These are phyloP conservation scores for Apamea crenata DNA, from an alignment of 2,888 invertebrate genomes.

Conservation along the genomic window DNA sequence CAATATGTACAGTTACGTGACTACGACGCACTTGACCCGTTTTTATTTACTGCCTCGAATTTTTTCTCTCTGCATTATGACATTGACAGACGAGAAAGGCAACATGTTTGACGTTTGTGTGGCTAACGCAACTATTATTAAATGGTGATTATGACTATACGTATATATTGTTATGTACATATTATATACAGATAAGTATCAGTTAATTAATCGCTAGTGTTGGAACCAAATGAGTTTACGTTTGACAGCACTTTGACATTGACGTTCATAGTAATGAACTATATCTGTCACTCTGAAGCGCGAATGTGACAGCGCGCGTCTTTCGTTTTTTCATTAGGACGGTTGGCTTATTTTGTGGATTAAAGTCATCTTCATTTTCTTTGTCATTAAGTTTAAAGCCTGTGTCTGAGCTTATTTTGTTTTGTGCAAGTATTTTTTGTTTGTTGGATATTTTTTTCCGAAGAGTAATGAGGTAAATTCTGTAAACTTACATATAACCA, in stretches of 20 bases:
- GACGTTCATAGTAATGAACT: slow-evolving; percentile 24
- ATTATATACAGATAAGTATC: not conserved
- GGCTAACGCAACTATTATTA: slow-evolving; percentile 7
- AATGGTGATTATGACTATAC: not conserved
- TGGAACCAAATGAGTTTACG: slow-evolving; percentile 9
- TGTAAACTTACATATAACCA: too few relatives aligned
- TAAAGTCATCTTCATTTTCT: slow-evolving; percentile 1
- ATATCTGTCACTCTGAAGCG: slow-evolving; percentile 17
- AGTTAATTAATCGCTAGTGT: slow-evolving; percentile 7
- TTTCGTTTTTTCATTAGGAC: slow-evolving; percentile 17
- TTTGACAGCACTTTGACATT: slow-evolving; percentile 44
- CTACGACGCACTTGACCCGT: slow-evolving; percentile 10
- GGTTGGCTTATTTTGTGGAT: not conserved
- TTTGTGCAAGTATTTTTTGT: not conserved
- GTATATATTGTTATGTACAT: not conserved
- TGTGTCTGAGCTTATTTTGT: not conserved
- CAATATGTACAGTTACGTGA: slow-evolving; percentile 2
- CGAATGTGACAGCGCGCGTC: slow-evolving; percentile 31
- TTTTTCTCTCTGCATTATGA: slow-evolving; percentile 21
- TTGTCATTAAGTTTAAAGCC: not conserved
- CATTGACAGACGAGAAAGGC: slow-evolving; percentile 37
- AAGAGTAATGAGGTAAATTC: too few relatives aligned
- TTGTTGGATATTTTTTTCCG: not conserved
- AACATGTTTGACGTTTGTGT: slow-evolving; percentile 3
- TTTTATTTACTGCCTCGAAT: slow-evolving; percentile 16